These are phyloP conservation scores for Eupithecia subumbrata DNA, from an alignment of 2,888 invertebrate species.

Conservation along the genomic window DNA sequence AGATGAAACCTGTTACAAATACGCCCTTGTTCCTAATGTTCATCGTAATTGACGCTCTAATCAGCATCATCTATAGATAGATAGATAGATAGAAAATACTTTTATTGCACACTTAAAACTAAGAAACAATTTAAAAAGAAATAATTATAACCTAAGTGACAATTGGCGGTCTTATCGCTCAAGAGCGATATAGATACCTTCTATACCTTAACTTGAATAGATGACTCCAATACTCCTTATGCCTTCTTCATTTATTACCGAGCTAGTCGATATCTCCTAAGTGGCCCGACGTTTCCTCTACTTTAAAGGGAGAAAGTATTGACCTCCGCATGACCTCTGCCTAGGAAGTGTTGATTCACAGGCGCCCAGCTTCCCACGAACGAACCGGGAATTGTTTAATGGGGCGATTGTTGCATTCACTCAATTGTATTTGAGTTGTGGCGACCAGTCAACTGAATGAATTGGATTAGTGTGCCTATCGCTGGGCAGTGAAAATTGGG, in stretches of 20 bases:
- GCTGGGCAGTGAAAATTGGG: neutral
- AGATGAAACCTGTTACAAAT: neutral
- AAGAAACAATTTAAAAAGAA: no score
- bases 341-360: slow-evolving; percentile 32
- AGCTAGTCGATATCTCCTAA: neutral
- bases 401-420: slow-evolving; percentile 30
- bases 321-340: slow-evolving; percentile 20
- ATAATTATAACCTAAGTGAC: no score
- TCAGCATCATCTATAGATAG: neutral
- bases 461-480: neutral
- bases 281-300: neutral
- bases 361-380: slow-evolving; percentile 27
- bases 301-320: slow-evolving; percentile 19
- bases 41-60: neutral
- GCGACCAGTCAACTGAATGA: neutral
- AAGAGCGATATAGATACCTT: no score
- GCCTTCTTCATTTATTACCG: neutral
- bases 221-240: neutral
- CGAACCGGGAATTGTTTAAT: slow-evolving; percentile 25
- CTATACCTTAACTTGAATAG: neutral
- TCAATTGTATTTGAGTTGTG: slow-evolving; percentile 33
- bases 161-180: no score
- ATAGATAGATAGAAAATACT: no score
- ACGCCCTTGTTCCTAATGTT: neutral
- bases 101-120: no score